Percentiles rank a stretch among this genome's conserved stretches.
phyloP scores from a whole-genome alignment of 1,140 invertebrate genomes.

The Arion vulgaris region DNA sequence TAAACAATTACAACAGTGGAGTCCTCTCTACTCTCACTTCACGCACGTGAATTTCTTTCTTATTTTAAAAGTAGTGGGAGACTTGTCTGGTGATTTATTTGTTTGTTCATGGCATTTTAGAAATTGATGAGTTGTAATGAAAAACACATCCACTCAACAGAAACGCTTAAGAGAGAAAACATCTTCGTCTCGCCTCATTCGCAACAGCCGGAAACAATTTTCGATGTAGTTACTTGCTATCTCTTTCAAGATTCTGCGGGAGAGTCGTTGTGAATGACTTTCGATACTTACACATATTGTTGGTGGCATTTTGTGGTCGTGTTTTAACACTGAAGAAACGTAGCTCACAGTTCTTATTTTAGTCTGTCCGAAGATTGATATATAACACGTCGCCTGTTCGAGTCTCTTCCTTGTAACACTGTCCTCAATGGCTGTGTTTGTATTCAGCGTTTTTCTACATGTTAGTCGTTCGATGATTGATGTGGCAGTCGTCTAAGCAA shows the following conservation, averaged over 20 bases:
- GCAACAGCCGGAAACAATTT: neutral
- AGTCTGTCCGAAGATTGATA: no score
- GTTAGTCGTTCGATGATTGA: no score
- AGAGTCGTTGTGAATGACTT: neutral
- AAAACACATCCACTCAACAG: neutral
- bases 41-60: neutral
- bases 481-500: no score
- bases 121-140: constrained; percentile 1
- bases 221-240: neutral
- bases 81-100: constrained; percentile 12
- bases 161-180: constrained; percentile 1
- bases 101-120: neutral
- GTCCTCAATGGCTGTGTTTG: no score
- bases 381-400: no score
- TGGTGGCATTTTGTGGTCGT: no score
- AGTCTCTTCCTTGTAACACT: no score
- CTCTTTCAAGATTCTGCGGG: neutral
- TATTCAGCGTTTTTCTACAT: no score
- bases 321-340: no score
- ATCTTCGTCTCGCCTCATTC: constrained; percentile 3
- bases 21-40: neutral
- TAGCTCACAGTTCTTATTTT: no score
- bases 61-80: neutral
- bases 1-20: neutral
- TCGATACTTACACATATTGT: neutral